A percentile compares a stretch with the other conserved stretches of the same genome.
Evolutionary conservation across 2,797 vertebrate genomes (phyloP).

Genomic region (Ceryle rudis): DNA sequence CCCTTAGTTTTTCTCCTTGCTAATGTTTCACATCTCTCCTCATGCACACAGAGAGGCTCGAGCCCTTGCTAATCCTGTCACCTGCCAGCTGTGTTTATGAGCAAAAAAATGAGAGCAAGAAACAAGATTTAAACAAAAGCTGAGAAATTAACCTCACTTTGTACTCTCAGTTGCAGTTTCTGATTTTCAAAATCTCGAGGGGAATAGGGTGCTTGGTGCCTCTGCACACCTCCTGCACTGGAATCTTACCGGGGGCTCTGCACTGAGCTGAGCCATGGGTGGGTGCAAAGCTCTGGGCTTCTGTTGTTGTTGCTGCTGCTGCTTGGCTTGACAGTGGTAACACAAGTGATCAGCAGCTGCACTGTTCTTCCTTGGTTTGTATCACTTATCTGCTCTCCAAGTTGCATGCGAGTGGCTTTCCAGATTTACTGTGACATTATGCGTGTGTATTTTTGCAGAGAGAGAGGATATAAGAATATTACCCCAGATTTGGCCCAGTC

Average conservation of each 20-base stretch:
- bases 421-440: not conserved
- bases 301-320: not conserved
- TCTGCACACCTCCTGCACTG: accelerated
- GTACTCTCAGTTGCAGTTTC: not conserved
- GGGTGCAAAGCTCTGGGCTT: accelerated
- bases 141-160: not conserved
- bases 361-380: not conserved
- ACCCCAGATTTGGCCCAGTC: not conserved
- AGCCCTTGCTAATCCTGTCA: slow-evolving; percentile 1
- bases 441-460: accelerated
- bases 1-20: not conserved
- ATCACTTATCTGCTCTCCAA: not conserved
- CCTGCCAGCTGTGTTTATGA: slow-evolving; percentile 7
- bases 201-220: not conserved
- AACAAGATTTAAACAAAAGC: not conserved
- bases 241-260: accelerated
- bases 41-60: not conserved
- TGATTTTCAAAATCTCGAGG: not conserved
- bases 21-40: not conserved
- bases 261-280: accelerated
- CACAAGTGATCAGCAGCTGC: not conserved
- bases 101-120: not conserved
- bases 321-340: not conserved
- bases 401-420: not conserved
- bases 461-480: accelerated